Evolutionary conservation across 1,140 invertebrate species (phyloP).

Genomic region (Battus philenor): DNA sequence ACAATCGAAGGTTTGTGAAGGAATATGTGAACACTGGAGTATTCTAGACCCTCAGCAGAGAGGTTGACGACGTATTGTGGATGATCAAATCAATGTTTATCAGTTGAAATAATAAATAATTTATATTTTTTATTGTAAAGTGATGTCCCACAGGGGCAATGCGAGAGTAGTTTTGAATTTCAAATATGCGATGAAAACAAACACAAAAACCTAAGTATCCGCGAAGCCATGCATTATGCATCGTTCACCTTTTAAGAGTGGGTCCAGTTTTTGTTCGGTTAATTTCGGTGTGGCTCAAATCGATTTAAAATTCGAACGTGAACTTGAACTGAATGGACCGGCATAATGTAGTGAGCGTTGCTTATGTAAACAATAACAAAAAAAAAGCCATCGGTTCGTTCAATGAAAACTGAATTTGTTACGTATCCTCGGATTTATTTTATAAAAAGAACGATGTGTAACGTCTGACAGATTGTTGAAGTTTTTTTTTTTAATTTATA

Average conservation of each 20-base stretch:
- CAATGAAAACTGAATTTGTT: slow-evolving; percentile 7
- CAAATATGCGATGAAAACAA: slow-evolving; percentile 5
- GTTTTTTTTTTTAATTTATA: too few species aligned
- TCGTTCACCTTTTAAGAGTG: not conserved
- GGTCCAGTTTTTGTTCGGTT: slow-evolving; percentile 11
- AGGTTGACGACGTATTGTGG: too few species aligned
- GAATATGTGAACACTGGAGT: too few species aligned
- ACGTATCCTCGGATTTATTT: too few species aligned
- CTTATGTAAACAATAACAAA: slow-evolving; percentile 5
- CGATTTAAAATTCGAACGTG: slow-evolving; percentile 15
- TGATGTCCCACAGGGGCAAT: slow-evolving; percentile 2
- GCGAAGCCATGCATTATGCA: slow-evolving; percentile 5
- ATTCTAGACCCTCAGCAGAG: too few species aligned
- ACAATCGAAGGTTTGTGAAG: too few species aligned
- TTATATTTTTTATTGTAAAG: slow-evolving; percentile 10
- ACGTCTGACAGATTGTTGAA: too few species aligned
- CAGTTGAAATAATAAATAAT: slow-evolving; percentile 12
- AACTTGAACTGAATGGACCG: slow-evolving; percentile 15
- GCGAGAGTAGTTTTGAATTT: not conserved
- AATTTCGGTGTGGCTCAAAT: slow-evolving; percentile 16
- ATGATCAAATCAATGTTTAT: too few species aligned
- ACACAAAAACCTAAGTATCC: slow-evolving; percentile 2
- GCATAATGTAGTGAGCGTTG: slow-evolving; percentile 8
- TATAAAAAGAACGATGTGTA: too few species aligned
- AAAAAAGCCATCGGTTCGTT: slow-evolving; percentile 5